These are phyloP conservation scores for Chironomus tepperi DNA, from an alignment of 1,140 invertebrate species.

Conservation along the genomic window DNA sequence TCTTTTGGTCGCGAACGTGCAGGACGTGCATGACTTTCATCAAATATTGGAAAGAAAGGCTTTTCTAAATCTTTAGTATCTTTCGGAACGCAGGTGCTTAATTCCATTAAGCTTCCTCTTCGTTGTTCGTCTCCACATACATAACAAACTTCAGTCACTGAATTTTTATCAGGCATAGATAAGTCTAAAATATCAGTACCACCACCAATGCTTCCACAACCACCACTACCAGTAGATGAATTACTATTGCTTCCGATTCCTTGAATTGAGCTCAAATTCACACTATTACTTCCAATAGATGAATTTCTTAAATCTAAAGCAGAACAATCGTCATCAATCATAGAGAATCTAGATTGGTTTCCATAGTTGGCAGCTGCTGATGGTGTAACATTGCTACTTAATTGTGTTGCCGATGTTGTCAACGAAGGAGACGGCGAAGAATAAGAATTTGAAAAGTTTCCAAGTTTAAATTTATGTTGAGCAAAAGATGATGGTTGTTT, in stretches of 20 bases:
- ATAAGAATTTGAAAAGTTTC: slow-evolving; percentile 26
- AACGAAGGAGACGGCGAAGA: neutral
- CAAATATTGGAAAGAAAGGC: slow-evolving; percentile 76
- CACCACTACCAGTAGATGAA: slow-evolving; percentile 29
- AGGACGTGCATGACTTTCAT: slow-evolving; percentile 69
- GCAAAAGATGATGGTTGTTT: slow-evolving; percentile 32
- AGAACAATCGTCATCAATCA: slow-evolving; percentile 32
- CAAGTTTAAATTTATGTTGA: slow-evolving; percentile 37
- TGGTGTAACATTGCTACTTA: slow-evolving; percentile 28
- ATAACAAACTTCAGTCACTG: slow-evolving; percentile 77
- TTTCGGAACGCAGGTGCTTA: slow-evolving; percentile 49
- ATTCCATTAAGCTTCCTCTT: slow-evolving; percentile 59
- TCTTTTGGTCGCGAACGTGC: slow-evolving; percentile 75
- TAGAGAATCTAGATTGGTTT: neutral
- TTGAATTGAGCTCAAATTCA: slow-evolving; percentile 20
- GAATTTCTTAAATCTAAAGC: slow-evolving; percentile 35
- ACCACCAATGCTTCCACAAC: slow-evolving; percentile 27
- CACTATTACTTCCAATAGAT: slow-evolving; percentile 17
- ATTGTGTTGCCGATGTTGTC: slow-evolving; percentile 28
- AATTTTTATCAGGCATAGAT: slow-evolving; percentile 86
- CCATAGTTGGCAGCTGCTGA: neutral
- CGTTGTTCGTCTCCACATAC: slow-evolving; percentile 81
- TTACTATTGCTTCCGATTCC: slow-evolving; percentile 28
- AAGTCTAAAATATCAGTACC: slow-evolving; percentile 71
- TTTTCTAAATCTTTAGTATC: slow-evolving; percentile 42